phyloP scores from a whole-genome alignment of 2,113 vertebrate species.

The Apistogramma diplotaenia region DNA sequence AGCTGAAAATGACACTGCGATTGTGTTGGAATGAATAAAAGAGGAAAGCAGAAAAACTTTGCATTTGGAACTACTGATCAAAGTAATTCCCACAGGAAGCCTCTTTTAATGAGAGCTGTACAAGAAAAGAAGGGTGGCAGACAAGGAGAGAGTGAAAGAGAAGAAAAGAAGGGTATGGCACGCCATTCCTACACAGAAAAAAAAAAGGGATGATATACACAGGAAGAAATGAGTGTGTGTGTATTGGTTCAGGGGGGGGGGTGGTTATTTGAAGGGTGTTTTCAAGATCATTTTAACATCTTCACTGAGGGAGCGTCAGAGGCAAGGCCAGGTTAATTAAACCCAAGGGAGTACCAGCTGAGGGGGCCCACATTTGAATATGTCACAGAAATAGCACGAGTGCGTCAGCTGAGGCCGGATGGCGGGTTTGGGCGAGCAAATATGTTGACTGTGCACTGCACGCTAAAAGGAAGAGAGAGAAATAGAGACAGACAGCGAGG shows the following conservation, averaged over 20 bases:
- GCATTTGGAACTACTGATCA: conserved; percentile 74
- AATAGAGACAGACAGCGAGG: conserved; percentile 28
- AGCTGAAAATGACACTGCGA: conserved; percentile 50
- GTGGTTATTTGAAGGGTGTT: conserved; percentile 54
- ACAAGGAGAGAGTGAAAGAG: conserved; percentile 51
- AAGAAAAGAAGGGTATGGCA: conserved; percentile 37
- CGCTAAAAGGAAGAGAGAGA: conserved; percentile 46
- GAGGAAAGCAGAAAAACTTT: conserved; percentile 52
- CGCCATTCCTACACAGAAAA: conserved; percentile 50
- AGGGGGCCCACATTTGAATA: conserved; percentile 70
- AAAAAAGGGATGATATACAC: conserved; percentile 35
- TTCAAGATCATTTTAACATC: conserved; percentile 73
- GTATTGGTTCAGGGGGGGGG: not conserved
- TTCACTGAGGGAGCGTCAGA: conserved; percentile 71
- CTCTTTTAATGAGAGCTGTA: conserved; percentile 70
- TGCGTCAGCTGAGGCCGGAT: conserved; percentile 62
- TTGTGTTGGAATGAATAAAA: conserved; percentile 62
- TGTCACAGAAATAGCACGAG: conserved; percentile 74
- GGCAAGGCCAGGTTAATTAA: conserved; percentile 82
- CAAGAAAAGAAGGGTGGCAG: conserved; percentile 50
- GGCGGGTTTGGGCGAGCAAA: conserved; percentile 58
- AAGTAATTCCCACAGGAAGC: conserved; percentile 67
- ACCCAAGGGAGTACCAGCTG: conserved; percentile 67
- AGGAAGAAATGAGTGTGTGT: conserved; percentile 16
- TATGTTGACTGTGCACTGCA: conserved; percentile 72